phyloP scores from a whole-genome alignment of 2,113 vertebrate species.

The Miniopterus natalensis region DNA sequence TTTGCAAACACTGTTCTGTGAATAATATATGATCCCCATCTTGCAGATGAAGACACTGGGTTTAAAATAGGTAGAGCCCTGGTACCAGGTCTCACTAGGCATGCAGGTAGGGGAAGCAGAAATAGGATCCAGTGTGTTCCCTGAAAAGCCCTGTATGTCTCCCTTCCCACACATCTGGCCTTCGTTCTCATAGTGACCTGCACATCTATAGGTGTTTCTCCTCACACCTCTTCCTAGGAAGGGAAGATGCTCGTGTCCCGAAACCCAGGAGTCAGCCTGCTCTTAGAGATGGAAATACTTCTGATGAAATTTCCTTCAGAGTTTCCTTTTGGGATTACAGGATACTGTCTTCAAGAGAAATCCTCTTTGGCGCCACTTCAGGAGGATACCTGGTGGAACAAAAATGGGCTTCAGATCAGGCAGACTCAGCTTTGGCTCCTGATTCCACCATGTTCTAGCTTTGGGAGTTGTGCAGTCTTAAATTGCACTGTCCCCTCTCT shows the following conservation, averaged over 20 bases:
- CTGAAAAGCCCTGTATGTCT: neutral
- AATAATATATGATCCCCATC: neutral
- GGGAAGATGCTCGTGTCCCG: neutral
- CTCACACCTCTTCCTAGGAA: neutral
- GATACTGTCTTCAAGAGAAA: neutral
- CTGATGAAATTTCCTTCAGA: neutral
- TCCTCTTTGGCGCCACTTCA: neutral
- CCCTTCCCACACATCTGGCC: neutral
- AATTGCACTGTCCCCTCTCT: neutral
- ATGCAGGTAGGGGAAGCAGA: neutral
- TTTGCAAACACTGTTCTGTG: neutral
- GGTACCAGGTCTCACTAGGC: neutral
- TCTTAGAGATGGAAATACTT: neutral
- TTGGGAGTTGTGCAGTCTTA: neutral
- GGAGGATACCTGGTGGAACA: neutral
- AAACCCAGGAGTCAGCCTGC: neutral
- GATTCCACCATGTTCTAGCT: neutral
- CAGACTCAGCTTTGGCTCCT: neutral
- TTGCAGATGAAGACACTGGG: neutral
- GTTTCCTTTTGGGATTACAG: neutral
- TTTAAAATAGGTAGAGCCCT: neutral
- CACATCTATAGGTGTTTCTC: neutral
- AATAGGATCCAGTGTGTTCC: neutral
- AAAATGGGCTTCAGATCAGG: neutral
- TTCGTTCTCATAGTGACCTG: neutral